Evolutionary conservation across 2,797 vertebrate species (phyloP), one percentile per base, ranked within the genome.

Genomic region (Typhlichthys eigenmanni): DNA sequence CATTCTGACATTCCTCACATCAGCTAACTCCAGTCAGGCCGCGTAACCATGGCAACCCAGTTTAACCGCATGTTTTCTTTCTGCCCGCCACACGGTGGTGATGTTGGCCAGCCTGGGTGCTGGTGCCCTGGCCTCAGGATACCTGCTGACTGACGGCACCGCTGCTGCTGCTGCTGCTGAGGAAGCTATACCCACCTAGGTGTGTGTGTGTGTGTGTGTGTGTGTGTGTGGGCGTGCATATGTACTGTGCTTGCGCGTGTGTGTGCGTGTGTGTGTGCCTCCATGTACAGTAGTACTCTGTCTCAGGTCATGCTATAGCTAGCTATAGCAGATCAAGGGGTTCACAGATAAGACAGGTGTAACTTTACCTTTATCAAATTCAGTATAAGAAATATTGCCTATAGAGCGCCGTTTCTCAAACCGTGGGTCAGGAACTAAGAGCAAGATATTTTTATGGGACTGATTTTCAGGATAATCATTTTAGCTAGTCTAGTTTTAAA

Each of bases 101-200:
- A 70, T 94, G 5, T 63, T 94, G 5, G 92, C 93, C 2, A 88
- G 92, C 0, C 63, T 94, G 10, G 88, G 93, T 49, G 87, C 87
- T 0, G 88, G 92, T 4, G 85, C 86, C 45, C 79, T 94, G 62
- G 89, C 91, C 55, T 87, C 93, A 0, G 92, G 89, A 2, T 93
- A 92, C 83, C 76, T 93, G 67, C 64, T 93, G 65, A 91, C 86
- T 55, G 83, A 83, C 71, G 85, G 85, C 66, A 88, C 86, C 0
- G 82, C 85, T 2, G 89, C 91, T 0, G 81, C 85, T 2, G 88
- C 91, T 0, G 66, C 80, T 5, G 90, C 89, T 84, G 61, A 79
- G 68, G 16, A 92, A 81, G 72, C 80, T 93, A 14, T 95, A 91
- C 61, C 94, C 94, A 0, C 78, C 94, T 5, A 95, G 94, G 94